These are phyloP conservation scores for Simalia tracyae DNA, from an alignment of 2,797 vertebrate genomes.

Conservation along the genomic window DNA sequence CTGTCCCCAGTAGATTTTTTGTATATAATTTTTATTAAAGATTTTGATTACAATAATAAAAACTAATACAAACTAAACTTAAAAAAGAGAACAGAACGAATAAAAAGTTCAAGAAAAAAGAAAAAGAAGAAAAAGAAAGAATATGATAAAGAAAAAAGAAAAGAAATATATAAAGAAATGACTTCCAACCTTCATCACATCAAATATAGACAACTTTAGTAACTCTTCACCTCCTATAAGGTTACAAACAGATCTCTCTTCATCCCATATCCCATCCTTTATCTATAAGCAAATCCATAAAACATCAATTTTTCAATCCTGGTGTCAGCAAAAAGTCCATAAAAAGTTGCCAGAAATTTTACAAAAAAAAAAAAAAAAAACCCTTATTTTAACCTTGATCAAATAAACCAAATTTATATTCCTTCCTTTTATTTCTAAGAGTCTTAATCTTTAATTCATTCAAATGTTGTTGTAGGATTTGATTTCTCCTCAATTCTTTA, in stretches of 20 bases:
- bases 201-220: not conserved
- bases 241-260: not conserved
- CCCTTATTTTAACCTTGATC: not conserved
- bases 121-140: not conserved
- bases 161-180: not conserved
- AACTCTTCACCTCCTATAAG: not conserved
- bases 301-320: not conserved
- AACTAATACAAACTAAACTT: not conserved
- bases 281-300: not conserved
- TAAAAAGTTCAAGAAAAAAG: not conserved
- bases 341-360: not conserved
- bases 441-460: not conserved
- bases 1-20: not conserved
- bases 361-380: not conserved
- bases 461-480: not conserved
- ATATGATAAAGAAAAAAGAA: not conserved
- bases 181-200: not conserved
- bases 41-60: not conserved
- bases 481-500: not conserved
- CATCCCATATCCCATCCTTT: not conserved
- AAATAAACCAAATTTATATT: not conserved
- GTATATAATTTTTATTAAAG: not conserved
- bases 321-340: not conserved
- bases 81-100: not conserved
- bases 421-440: not conserved